A percentile compares a stretch with the other conserved stretches of the same genome.
Conservation (phyloP, 2,113 vertebrate genomes). For the Neolamprologus brichardi region DNA sequence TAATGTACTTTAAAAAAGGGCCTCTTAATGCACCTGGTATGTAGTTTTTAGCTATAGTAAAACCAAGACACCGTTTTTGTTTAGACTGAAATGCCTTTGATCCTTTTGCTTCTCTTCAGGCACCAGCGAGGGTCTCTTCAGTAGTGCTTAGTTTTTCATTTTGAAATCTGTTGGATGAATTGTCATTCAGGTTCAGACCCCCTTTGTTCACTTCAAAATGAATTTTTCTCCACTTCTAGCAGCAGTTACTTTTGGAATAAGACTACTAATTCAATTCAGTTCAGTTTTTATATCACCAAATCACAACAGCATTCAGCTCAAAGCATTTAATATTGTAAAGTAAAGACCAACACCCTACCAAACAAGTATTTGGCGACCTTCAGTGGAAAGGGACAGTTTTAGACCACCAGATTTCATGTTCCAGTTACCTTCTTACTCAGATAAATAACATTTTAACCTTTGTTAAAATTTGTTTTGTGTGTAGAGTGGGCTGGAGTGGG, state of each 20-base stretch:
- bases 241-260: not conserved
- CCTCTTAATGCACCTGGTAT: not conserved
- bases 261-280: not conserved
- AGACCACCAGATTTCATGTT: not conserved
- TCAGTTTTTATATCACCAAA: not conserved
- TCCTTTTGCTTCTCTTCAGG: not conserved
- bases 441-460: not conserved
- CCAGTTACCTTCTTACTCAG: not conserved
- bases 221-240: not conserved
- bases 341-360: not conserved
- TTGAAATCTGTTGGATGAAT: not conserved
- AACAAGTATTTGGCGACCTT: not conserved
- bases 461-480: not conserved
- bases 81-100: not conserved
- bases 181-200: not conserved
- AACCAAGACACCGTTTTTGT: not conserved
- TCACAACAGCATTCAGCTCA: not conserved
- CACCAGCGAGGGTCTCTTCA: not conserved
- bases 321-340: not conserved
- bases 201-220: not conserved
- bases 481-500: not conserved
- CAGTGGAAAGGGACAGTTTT: not conserved
- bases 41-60: not conserved
- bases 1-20: not conserved
- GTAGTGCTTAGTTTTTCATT: not conserved